Evolutionary conservation across 2,888 invertebrate species (phyloP).

Genomic region (Operophtera brumata): DNA sequence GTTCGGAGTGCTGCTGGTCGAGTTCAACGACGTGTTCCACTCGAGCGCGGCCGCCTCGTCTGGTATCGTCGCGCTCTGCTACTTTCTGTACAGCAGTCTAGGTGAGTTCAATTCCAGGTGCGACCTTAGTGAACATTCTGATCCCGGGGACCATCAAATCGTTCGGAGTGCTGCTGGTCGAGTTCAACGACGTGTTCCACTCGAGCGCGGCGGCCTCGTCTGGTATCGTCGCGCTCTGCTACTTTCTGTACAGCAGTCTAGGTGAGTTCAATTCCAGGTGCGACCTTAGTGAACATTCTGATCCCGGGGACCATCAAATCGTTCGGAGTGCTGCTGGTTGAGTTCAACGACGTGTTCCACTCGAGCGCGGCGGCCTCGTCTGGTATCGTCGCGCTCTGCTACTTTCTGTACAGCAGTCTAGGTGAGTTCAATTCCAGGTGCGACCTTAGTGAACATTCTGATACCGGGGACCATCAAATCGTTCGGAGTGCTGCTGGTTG

Average conservation of each 20-base stretch:
- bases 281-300: conserved; percentile 90
- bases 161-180: conserved; percentile 91
- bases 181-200: conserved; percentile 89
- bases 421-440: conserved; percentile 85
- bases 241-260: conserved; percentile 92
- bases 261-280: conserved; percentile 85
- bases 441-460: conserved; percentile 90
- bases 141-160: conserved; percentile 94
- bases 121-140: conserved; percentile 90
- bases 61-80: conserved; percentile 93
- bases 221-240: conserved; percentile 93
- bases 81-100: conserved; percentile 92
- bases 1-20: conserved; percentile 91
- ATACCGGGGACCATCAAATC: conserved; percentile 94
- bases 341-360: conserved; percentile 89
- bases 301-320: conserved; percentile 94
- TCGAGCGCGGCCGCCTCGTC: conserved; percentile 87
- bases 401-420: conserved; percentile 92
- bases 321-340: conserved; percentile 91
- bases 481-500: conserved; percentile 91
- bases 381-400: conserved; percentile 93
- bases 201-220: conserved; percentile 87
- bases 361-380: conserved; percentile 87
- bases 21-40: conserved; percentile 89
- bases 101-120: conserved; percentile 85